Base-by-base conservation (phyloP, 2,113 vertebrate species). In the Grantiella picta region DNA sequence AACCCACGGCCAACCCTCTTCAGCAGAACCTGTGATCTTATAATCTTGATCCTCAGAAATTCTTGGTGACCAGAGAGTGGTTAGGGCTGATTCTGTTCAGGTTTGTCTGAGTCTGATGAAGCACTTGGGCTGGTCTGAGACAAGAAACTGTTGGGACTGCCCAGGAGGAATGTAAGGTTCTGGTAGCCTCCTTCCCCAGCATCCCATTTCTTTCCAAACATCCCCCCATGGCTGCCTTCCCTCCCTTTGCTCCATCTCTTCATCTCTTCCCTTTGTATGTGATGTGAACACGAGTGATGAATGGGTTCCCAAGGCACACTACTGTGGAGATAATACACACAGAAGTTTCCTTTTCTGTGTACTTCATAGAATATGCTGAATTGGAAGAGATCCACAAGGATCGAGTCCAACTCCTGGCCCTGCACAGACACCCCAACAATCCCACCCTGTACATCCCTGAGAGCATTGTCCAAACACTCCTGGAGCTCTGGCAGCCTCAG, bases 391-490 rank as follows among this genome's bases (percentile, higher is more conserved):
- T 53, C 24, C n/a, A 35, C 24, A 47, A 31, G 29, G 20, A 40
- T 10, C 2, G 5, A 53, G 28, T 35, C 21, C n/a, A 76, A 3
- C 14, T 10, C n/a, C 47, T 42, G 47, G 29, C 29, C 47, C 54
- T 54, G 17, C 40, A 61, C 40, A 69, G 25, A 49, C 25, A 27
- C 10, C 21, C 40, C 40, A 82, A 35, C 17, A 69, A 49, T 49
- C 54, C 17, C 47, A 31, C 25, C n/a, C 24, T 69, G 47, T 4
- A 23, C 64, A 69, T 40, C 29, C n/a, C 61, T 61, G 7, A 2
- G 2, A 59, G 44, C 0, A 0, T 0, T 75, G 53, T 60, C 17
- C 63, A 54, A 76, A 19, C 0, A 0, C 17, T 54, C 10, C 29
- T 69, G 13, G 4, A 76, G 25, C 54, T 69, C 63, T 61, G 63